These are phyloP conservation scores for Pangasius djambal DNA, from an alignment of 2,797 vertebrate species.

Conservation along the genomic window DNA sequence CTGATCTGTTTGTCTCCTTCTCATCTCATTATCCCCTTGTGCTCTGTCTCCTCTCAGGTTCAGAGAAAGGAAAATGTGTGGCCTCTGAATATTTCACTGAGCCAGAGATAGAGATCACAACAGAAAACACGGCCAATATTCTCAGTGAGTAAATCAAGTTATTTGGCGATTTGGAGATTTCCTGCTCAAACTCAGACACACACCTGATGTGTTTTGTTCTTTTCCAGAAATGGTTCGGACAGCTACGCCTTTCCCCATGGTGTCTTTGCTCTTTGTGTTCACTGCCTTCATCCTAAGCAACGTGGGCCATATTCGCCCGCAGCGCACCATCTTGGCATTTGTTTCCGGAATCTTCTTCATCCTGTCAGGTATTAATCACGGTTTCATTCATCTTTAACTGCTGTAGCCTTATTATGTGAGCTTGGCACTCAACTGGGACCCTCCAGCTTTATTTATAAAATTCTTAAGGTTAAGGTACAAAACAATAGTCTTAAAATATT, in stretches of 20 bases:
- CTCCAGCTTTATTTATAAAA: neutral
- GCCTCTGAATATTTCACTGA: slow-evolving; percentile 93
- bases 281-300: slow-evolving; percentile 95
- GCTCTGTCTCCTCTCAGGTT: slow-evolving; percentile 64
- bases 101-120: slow-evolving; percentile 90
- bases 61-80: slow-evolving; percentile 84
- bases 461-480: neutral
- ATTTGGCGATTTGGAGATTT: neutral
- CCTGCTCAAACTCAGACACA: neutral
- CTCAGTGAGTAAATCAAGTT: slow-evolving; percentile 80
- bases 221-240: slow-evolving; percentile 88
- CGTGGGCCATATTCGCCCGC: slow-evolving; percentile 93
- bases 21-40: slow-evolving; percentile 24
- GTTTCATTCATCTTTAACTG: slow-evolving; percentile 19
- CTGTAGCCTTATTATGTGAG: neutral
- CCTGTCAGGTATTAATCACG: slow-evolving; percentile 80
- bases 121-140: slow-evolving; percentile 93
- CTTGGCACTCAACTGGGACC: neutral
- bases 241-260: slow-evolving; percentile 92
- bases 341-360: slow-evolving; percentile 96
- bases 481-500: neutral
- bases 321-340: slow-evolving; percentile 92
- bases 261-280: slow-evolving; percentile 92
- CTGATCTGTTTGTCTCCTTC: slow-evolving; percentile 15
- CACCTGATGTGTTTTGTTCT: neutral